phyloP scores from a whole-genome alignment of 1,140 invertebrate genomes.

The Ephestia elutella region DNA sequence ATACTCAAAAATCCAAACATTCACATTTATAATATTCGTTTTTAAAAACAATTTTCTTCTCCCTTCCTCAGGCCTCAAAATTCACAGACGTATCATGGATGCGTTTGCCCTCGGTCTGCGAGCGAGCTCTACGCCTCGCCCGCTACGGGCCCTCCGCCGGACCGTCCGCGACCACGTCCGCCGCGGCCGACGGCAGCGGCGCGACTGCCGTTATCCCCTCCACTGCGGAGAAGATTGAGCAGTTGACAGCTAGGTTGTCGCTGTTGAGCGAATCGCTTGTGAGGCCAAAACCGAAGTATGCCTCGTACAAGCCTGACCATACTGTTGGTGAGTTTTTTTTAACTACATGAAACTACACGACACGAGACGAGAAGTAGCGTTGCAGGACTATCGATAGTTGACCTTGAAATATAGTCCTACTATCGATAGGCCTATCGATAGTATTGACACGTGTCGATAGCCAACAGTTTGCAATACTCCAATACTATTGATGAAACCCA shows the following conservation, averaged over 20 bases:
- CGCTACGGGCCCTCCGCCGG: constrained; percentile 12
- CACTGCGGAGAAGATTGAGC: constrained; percentile 10
- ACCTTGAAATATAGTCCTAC: too few species aligned
- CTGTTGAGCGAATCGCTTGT: constrained; percentile 54
- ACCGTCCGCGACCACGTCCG: background rate
- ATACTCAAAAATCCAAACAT: too few species aligned
- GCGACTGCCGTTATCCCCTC: background rate
- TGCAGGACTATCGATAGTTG: too few species aligned
- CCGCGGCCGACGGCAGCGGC: constrained; percentile 4
- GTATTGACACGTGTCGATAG: too few species aligned
- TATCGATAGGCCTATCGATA: too few species aligned
- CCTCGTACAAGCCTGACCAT: constrained; percentile 42
- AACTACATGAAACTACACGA: too few species aligned
- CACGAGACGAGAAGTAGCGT: too few species aligned
- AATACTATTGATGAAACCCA: too few species aligned
- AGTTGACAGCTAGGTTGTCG: constrained; percentile 39
- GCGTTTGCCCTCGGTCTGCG: constrained; percentile 45
- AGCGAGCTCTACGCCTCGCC: constrained; percentile 42
- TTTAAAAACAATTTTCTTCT: too few species aligned
- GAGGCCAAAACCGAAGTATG: constrained; percentile 36
- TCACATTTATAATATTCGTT: too few species aligned
- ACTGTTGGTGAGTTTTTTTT: constrained; percentile 39
- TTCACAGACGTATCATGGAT: constrained; percentile 47
- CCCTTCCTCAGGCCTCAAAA: constrained; percentile 48
- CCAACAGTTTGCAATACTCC: too few species aligned